Percentiles rank a stretch among this genome's conserved stretches.
Evolutionary conservation across 2,888 invertebrate genomes (phyloP).

Genomic region (Dastarcus helophoroides): DNA sequence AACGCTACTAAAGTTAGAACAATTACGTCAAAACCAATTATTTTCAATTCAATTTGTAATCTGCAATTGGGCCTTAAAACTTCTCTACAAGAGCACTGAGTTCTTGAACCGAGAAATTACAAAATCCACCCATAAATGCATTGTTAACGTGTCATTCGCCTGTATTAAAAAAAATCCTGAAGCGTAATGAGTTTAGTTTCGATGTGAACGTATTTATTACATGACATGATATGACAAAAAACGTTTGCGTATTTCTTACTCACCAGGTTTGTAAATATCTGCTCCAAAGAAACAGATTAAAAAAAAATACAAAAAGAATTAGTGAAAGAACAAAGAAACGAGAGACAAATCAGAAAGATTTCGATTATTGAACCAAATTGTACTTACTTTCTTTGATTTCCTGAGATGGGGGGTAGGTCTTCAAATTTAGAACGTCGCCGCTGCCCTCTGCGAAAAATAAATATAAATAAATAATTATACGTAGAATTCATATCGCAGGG

Average conservation of each 20-base stretch:
- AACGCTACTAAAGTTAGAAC: no score
- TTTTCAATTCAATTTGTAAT: no score
- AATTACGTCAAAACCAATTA: no score
- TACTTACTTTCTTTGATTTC: conserved; percentile 76
- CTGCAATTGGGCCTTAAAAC: no score
- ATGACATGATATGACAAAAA: background rate
- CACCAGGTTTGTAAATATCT: conserved; percentile 35
- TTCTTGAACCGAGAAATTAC: no score
- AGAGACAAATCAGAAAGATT: background rate
- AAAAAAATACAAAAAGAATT: conserved; percentile 15
- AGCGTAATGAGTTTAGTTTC: no score
- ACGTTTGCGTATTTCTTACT: conserved; percentile 21
- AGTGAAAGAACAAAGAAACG: conserved; percentile 22
- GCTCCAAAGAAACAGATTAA: conserved; percentile 27
- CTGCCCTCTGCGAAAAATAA: conserved; percentile 21
- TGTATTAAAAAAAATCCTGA: no score
- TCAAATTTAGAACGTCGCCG: conserved; percentile 47
- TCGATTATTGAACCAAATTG: background rate
- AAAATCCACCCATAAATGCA: no score
- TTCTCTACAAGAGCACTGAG: no score
- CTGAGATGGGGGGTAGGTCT: conserved; percentile 67
- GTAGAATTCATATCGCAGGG: no score
- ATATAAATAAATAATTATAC: conserved; percentile 3
- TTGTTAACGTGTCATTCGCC: no score
- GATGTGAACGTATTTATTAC: no score